Conservation (phyloP, 2,888 invertebrate species). For the Didymodactylos carnosus region DNA sequence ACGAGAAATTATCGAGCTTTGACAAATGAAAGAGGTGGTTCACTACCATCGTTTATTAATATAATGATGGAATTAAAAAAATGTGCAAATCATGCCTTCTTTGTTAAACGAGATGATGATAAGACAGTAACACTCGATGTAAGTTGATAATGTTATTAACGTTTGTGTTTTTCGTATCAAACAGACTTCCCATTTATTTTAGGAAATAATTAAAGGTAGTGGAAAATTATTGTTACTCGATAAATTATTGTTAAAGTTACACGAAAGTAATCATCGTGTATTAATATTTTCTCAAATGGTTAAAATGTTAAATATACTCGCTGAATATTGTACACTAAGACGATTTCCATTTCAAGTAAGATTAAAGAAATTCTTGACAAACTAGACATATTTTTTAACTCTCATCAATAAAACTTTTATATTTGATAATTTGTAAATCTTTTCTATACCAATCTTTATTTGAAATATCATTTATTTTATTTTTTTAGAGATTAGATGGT, state of each 20-base stretch:
- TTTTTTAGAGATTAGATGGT: conserved; percentile 62
- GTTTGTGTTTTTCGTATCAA: no score
- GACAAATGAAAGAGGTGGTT: conserved; percentile 78
- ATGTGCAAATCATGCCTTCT: conserved; percentile 70
- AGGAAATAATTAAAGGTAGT: conserved; percentile 71
- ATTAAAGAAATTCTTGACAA: no score
- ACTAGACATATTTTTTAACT: no score
- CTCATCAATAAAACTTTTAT: no score
- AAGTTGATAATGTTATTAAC: no score
- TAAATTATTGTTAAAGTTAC: conserved; percentile 69
- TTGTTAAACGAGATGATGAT: conserved; percentile 44
- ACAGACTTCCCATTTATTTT: conserved; percentile 33
- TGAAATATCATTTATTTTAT: no score
- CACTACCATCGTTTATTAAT: conserved; percentile 77
- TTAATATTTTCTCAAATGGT: conserved; percentile 99
- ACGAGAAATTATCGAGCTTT: conserved; percentile 91
- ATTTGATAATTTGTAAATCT: no score
- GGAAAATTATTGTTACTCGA: conserved; percentile 86
- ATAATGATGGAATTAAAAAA: conserved; percentile 96
- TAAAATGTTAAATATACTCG: conserved; percentile 84
- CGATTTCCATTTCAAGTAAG: conserved; percentile 76
- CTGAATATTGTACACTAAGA: conserved; percentile 76
- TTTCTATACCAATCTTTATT: no score
- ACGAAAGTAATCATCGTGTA: conserved; percentile 86
- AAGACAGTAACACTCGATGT: conserved; percentile 2